Evolutionary conservation across 2,113 vertebrate species (phyloP).

Genomic region (Toxotes jaculatrix): DNA sequence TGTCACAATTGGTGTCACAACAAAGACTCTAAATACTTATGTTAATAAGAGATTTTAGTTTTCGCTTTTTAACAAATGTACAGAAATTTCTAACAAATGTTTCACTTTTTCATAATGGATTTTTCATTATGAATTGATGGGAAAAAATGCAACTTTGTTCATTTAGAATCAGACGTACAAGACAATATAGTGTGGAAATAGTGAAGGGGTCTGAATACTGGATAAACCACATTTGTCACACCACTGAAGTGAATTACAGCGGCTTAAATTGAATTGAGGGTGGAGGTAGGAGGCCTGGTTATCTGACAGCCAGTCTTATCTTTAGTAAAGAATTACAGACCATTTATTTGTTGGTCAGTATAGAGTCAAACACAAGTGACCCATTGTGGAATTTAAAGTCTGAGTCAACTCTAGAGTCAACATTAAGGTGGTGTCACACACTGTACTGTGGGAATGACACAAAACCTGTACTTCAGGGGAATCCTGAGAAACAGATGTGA

Average conservation of each 20-base stretch:
- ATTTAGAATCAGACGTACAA: no score
- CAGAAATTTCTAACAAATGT: no score
- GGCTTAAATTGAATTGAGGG: conserved; percentile 24
- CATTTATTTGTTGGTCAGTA: background rate
- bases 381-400: background rate
- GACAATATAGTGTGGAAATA: background rate
- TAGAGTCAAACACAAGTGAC: background rate
- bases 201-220: background rate
- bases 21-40: no score
- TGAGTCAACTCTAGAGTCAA: background rate
- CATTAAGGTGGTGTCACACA: background rate
- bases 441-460: background rate
- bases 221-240: conserved; percentile 42
- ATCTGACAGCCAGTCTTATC: conserved; percentile 20
- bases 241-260: conserved; percentile 43
- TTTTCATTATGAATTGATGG: background rate
- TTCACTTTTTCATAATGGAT: background rate
- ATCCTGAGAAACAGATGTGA: conserved; percentile 27
- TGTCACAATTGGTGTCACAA: background rate
- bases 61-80: no score
- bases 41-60: background rate
- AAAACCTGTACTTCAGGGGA: conserved; percentile 41
- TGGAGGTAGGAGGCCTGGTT: conserved; percentile 1
- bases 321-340: background rate
- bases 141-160: no score